Evolutionary conservation across 1,140 invertebrate species (phyloP).

Genomic region (Sinonovacula constricta): DNA sequence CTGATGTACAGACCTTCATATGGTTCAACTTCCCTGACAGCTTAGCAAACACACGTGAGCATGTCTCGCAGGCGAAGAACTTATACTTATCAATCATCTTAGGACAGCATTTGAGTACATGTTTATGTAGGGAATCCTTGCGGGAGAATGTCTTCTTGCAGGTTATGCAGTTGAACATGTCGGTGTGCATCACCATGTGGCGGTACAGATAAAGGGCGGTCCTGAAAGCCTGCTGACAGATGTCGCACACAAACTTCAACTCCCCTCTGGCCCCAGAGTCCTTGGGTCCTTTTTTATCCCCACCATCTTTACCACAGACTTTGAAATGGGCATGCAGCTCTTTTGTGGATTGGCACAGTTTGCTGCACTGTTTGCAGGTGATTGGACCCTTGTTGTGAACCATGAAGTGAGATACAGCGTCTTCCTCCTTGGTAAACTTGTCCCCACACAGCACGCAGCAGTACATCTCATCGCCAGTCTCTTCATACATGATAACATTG

Average conservation of each 20-base stretch:
- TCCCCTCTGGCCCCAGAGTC: constrained; percentile 42
- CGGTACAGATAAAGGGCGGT: constrained; percentile 78
- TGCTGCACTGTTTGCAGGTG: constrained; percentile 19
- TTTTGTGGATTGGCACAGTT: not conserved
- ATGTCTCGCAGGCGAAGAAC: constrained; percentile 67
- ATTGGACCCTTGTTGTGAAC: not conserved
- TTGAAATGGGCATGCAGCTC: constrained; percentile 51
- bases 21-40: constrained; percentile 65
- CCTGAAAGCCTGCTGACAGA: constrained; percentile 80
- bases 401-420: constrained; percentile 38
- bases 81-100: constrained; percentile 64
- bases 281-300: not conserved
- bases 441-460: constrained; percentile 61
- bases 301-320: not conserved
- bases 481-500: constrained; percentile 41
- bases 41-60: constrained; percentile 67
- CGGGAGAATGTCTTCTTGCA: constrained; percentile 73
- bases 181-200: constrained; percentile 81
- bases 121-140: constrained; percentile 73
- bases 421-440: constrained; percentile 48
- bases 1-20: constrained; percentile 61
- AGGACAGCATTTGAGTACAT: constrained; percentile 72
- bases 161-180: constrained; percentile 78
- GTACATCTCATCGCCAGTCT: constrained; percentile 53
- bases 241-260: constrained; percentile 78